Evolutionary conservation across 2,113 vertebrate genomes (phyloP).

Genomic region (Calyptommatus sinebrachiatus): DNA sequence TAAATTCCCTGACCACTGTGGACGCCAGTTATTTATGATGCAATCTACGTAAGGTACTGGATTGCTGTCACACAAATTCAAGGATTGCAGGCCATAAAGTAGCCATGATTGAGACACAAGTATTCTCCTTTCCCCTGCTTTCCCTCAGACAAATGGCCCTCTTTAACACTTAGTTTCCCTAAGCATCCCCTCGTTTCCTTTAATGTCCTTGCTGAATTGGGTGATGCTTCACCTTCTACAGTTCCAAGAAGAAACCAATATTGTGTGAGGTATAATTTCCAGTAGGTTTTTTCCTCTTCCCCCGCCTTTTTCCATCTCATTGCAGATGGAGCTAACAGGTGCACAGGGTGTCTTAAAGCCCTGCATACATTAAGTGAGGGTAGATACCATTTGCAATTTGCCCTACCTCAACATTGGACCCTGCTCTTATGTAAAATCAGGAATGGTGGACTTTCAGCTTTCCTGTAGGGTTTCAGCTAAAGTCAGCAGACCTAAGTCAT

Average conservation of each 20-base stretch:
- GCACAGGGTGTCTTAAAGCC: not conserved
- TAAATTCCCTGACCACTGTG: slow-evolving; percentile 39
- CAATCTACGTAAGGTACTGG: slow-evolving; percentile 51
- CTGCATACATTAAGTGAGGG: fast-evolving
- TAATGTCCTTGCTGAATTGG: not conserved
- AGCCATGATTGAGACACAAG: slow-evolving; percentile 39
- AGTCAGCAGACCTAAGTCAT: too few species aligned
- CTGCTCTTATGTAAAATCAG: too few species aligned
- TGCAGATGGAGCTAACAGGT: fast-evolving
- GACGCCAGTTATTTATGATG: slow-evolving; percentile 51
- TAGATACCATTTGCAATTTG: not conserved
- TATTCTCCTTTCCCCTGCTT: slow-evolving; percentile 32
- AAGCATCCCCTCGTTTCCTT: slow-evolving; percentile 21
- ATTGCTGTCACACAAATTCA: slow-evolving; percentile 55
- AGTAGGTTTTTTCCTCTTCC: too few species aligned
- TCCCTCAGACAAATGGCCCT: slow-evolving; percentile 31
- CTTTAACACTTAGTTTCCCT: slow-evolving; percentile 38
- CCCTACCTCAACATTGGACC: too few species aligned
- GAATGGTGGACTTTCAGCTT: too few species aligned
- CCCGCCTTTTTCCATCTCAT: not conserved
- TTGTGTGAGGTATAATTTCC: not conserved
- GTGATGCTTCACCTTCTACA: not conserved
- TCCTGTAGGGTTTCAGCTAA: too few species aligned
- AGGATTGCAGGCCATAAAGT: slow-evolving; percentile 47
- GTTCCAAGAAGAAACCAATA: not conserved